Conservation (phyloP, 1,140 invertebrate genomes). For the Phymastichus coffea region DNA sequence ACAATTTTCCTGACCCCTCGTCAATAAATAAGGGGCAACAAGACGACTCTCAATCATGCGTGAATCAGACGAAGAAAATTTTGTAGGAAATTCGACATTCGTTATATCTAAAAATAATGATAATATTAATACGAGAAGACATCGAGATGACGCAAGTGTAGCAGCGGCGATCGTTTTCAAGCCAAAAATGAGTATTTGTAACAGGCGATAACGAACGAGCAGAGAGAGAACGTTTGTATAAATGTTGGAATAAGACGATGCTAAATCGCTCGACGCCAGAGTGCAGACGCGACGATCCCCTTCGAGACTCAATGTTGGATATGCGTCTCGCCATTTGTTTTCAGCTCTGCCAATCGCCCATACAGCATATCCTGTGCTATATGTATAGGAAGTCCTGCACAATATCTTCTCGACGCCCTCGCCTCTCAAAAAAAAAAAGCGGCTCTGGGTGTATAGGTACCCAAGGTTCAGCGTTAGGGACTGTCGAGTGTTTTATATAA, state of each 20-base stretch:
- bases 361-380: no score
- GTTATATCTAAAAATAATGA: conserved; percentile 1
- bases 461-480: background rate
- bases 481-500: background rate
- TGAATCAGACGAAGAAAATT: conserved; percentile 4
- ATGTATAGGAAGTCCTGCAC: no score
- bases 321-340: conserved; percentile 29
- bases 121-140: conserved; percentile 3
- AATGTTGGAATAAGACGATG: conserved; percentile 27
- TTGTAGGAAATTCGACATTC: background rate
- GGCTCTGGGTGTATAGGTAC: background rate
- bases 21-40: no score
- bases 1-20: no score
- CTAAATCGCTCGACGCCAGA: conserved; percentile 9
- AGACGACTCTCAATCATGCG: conserved; percentile 11
- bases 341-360: conserved; percentile 21
- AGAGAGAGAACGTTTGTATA: conserved; percentile 8
- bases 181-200: no score
- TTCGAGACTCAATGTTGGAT: conserved; percentile 2
- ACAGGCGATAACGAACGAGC: conserved; percentile 12
- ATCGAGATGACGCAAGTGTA: no score
- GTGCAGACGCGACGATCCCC: no score
- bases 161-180: no score
- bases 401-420: no score
- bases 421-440: background rate